Percentiles rank a stretch among this genome's conserved stretches.
These are phyloP conservation scores for Leistus spinibarbis DNA, from an alignment of 2,888 invertebrate species.

Conservation along the genomic window DNA sequence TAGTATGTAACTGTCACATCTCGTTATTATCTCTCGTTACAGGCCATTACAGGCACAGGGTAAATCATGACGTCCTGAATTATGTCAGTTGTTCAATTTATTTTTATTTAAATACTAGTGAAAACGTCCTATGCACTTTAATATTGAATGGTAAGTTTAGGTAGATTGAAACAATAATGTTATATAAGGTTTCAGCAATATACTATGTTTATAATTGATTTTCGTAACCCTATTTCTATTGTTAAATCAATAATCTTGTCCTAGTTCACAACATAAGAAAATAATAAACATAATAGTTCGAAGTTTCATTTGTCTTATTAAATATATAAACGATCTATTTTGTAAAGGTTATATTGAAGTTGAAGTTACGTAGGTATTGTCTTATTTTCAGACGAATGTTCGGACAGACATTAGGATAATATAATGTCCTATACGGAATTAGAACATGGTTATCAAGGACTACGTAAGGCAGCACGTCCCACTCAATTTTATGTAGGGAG, in stretches of 20 bases:
- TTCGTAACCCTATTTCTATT: conserved; percentile 26
- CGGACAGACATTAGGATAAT: conserved; percentile 3
- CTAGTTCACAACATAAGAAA: conserved; percentile 9
- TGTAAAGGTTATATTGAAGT: not conserved
- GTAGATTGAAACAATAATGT: not conserved
- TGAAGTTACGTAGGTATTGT: too few species aligned
- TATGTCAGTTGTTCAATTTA: not conserved
- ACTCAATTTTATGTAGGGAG: conserved; percentile 74
- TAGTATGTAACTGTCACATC: too few species aligned
- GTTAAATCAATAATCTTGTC: conserved; percentile 34
- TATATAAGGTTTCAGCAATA: not conserved
- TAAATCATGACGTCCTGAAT: not conserved
- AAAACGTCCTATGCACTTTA: not conserved
- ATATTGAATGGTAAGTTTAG: not conserved
- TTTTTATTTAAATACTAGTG: not conserved
- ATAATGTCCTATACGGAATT: conserved; percentile 89
- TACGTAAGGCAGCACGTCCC: conserved; percentile 69
- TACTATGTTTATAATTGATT: not conserved
- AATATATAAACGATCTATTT: not conserved
- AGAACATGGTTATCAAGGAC: conserved; percentile 90
- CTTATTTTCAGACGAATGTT: conserved; percentile 27
- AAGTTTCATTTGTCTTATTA: not conserved
- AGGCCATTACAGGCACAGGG: not conserved
- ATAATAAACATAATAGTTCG: conserved; percentile 10
- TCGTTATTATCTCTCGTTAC: too few species aligned